phyloP scores from a whole-genome alignment of 1,140 invertebrate species.

The Tetragonula clypearis region DNA sequence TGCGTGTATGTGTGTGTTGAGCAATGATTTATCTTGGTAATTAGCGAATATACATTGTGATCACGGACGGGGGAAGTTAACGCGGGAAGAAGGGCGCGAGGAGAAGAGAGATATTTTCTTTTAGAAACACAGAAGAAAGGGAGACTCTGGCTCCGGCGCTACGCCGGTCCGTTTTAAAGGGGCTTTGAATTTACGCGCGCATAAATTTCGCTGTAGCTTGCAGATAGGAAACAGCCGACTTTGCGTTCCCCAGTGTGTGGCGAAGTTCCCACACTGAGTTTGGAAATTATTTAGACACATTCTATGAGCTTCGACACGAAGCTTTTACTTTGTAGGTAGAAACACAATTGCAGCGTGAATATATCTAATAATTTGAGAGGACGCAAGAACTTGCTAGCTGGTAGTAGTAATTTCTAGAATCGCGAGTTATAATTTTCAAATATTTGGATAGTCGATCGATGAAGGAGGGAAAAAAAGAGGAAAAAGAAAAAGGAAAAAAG shows the following conservation, averaged over 20 bases:
- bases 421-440: not conserved
- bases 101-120: not conserved
- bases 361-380: too few species aligned
- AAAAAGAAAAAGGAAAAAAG: too few species aligned
- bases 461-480: not conserved
- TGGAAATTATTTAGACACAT: too few species aligned
- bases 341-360: too few species aligned
- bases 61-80: not conserved
- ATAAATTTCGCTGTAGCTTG: slow-evolving; percentile 33
- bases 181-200: slow-evolving; percentile 41
- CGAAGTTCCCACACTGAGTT: not conserved
- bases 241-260: not conserved
- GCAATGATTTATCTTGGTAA: not conserved
- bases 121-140: not conserved
- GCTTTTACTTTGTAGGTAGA: too few species aligned
- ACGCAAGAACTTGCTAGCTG: too few species aligned
- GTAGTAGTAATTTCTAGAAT: too few species aligned
- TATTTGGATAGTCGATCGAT: not conserved
- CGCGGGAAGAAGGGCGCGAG: not conserved
- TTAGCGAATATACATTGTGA: slow-evolving; percentile 8
- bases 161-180: not conserved
- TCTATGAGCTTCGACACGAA: too few species aligned
- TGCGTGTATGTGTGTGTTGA: too few species aligned
- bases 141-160: not conserved
- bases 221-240: not conserved